These are phyloP conservation scores for Ctenopoma multispine DNA, from an alignment of 2,797 vertebrate species.

Conservation along the genomic window DNA sequence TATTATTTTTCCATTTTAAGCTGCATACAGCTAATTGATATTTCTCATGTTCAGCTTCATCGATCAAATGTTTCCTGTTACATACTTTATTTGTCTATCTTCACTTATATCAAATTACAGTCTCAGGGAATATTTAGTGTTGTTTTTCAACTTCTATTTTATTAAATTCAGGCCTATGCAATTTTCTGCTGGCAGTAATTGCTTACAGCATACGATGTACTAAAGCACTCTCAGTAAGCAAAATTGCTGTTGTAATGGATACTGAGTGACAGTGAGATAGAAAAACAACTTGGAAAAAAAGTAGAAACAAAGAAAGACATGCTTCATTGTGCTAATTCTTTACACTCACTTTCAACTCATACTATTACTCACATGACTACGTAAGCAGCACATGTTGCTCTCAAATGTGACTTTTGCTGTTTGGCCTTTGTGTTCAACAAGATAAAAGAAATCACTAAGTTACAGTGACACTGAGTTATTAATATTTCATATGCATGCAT, in stretches of 20 bases:
- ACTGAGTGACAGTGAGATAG: neutral
- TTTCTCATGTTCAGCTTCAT: neutral
- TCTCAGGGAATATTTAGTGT: neutral
- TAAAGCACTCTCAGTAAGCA: neutral
- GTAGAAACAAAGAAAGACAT: neutral
- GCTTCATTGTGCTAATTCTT: neutral
- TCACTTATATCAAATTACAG: neutral
- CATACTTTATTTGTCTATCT: neutral
- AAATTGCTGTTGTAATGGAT: constrained; percentile 7
- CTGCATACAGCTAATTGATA: neutral
- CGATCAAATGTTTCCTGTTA: neutral
- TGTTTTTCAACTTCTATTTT: neutral
- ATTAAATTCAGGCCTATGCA: constrained; percentile 13
- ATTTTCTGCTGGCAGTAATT: constrained; percentile 27
- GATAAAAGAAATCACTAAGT: too few species aligned
- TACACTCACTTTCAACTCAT: neutral
- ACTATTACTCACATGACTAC: neutral
- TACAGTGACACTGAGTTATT: neutral
- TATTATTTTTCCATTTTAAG: neutral
- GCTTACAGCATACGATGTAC: neutral
- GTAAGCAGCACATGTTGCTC: neutral
- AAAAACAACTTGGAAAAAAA: neutral
- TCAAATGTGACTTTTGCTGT: neutral
- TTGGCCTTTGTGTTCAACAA: neutral
- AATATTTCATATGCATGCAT: neutral